Conservation (phyloP, 2,797 vertebrate genomes). For the Enteromius paludinosus region DNA sequence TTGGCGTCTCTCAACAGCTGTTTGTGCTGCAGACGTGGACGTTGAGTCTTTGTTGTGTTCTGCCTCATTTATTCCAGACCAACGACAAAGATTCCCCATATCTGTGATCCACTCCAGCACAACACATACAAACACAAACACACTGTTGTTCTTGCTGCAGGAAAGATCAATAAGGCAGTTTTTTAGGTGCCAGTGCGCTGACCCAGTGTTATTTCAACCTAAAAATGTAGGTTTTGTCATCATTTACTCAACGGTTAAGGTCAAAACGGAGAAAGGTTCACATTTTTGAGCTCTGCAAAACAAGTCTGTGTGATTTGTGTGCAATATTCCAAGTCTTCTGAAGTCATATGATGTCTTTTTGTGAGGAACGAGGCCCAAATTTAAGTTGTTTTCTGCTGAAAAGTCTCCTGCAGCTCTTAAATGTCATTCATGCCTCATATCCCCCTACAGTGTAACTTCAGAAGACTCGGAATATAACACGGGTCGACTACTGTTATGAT, state of each 20-base stretch:
- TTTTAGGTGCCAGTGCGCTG: neutral
- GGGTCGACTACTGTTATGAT: constrained; percentile 10
- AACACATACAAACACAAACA: neutral
- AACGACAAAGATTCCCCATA: constrained; percentile 6
- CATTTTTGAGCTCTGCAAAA: neutral
- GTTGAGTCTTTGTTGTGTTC: constrained; percentile 11
- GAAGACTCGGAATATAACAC: constrained; percentile 10
- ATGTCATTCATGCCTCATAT: constrained; percentile 10
- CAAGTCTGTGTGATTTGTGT: neutral
- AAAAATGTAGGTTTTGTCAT: neutral
- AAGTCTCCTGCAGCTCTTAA: constrained; percentile 3
- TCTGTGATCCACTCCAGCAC: constrained; percentile 18
- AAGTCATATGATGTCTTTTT: neutral
- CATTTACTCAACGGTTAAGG: neutral
- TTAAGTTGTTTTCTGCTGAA: neutral
- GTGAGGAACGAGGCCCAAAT: neutral
- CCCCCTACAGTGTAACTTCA: neutral
- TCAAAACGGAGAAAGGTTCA: neutral
- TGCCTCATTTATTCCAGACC: constrained; percentile 20
- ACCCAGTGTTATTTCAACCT: neutral
- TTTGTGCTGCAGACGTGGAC: neutral
- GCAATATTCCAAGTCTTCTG: neutral
- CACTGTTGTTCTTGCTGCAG: neutral
- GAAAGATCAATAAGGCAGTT: neutral
- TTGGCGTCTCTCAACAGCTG: constrained; percentile 6